Evolutionary conservation across 1,140 invertebrate genomes (phyloP).

Genomic region (Drosophila virilis): DNA sequence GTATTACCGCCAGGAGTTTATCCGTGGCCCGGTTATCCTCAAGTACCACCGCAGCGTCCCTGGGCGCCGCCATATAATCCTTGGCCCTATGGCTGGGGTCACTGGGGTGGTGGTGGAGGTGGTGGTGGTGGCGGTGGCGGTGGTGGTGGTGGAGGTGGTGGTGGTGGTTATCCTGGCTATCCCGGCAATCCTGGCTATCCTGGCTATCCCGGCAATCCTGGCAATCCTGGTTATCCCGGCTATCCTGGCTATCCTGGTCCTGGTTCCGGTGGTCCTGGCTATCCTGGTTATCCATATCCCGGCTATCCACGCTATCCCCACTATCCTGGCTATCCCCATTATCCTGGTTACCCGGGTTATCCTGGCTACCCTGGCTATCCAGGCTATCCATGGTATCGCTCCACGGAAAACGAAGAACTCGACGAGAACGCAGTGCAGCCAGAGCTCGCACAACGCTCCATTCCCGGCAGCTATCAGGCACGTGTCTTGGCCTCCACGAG

Average conservation of each 20-base stretch:
- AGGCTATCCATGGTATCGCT: slow-evolving; percentile 53
- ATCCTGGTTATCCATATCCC: slow-evolving; percentile 18
- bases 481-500: slow-evolving; percentile 39
- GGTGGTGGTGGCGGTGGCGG: slow-evolving; percentile 15
- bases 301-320: slow-evolving; percentile 35
- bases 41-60: slow-evolving; percentile 31
- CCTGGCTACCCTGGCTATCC: slow-evolving; percentile 33
- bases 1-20: slow-evolving; percentile 21
- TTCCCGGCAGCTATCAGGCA: slow-evolving; percentile 58
- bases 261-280: not conserved
- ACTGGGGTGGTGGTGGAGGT: slow-evolving; percentile 20
- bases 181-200: slow-evolving; percentile 24
- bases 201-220: slow-evolving; percentile 32
- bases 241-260: not conserved
- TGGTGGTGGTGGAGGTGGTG: slow-evolving; percentile 36
- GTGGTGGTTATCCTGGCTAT: slow-evolving; percentile 24
- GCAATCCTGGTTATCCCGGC: slow-evolving; percentile 23
- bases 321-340: slow-evolving; percentile 18
- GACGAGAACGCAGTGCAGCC: slow-evolving; percentile 23
- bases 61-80: slow-evolving; percentile 47
- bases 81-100: slow-evolving; percentile 47
- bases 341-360: too few species aligned
- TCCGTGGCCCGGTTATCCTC: slow-evolving; percentile 43
- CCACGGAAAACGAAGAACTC: slow-evolving; percentile 38
- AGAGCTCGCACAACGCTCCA: slow-evolving; percentile 22